These are phyloP conservation scores for Drosophila lacteicornis DNA, from an alignment of 1,140 invertebrate species.

Conservation along the genomic window DNA sequence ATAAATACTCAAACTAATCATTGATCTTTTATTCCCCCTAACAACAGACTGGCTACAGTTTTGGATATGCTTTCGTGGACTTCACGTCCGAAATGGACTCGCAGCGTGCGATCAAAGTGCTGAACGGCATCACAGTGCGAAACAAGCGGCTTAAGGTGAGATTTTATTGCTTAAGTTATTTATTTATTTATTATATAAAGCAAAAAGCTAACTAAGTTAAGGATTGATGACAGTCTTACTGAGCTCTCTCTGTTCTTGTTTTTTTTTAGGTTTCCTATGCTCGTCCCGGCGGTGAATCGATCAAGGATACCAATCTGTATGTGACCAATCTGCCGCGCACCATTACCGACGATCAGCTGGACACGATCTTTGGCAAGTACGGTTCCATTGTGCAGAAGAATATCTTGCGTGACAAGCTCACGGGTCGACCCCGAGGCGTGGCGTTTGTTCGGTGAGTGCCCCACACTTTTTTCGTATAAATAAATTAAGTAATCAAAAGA, in stretches of 20 bases:
- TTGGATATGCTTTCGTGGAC: constrained; percentile 98
- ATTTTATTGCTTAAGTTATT: neutral
- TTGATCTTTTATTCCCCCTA: constrained; percentile 52
- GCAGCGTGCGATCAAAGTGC: constrained; percentile 91
- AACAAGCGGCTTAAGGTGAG: constrained; percentile 92
- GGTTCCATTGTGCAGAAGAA: constrained; percentile 96
- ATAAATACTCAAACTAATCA: neutral
- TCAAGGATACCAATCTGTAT: constrained; percentile 98
- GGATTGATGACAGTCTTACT: no score
- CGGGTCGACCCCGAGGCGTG: constrained; percentile 93
- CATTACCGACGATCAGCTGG: constrained; percentile 92
- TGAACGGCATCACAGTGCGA: constrained; percentile 95
- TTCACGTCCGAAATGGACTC: constrained; percentile 94
- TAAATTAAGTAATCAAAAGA: neutral
- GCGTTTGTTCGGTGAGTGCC: constrained; percentile 94
- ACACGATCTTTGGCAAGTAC: constrained; percentile 93
- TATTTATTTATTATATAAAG: no score
- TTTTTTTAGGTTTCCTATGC: constrained; percentile 92
- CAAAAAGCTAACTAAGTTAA: no score
- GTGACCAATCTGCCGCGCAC: constrained; percentile 95
- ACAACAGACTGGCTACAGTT: constrained; percentile 95
- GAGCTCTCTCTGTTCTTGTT: neutral
- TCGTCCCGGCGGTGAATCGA: constrained; percentile 94
- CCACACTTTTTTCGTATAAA: neutral
- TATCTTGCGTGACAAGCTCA: constrained; percentile 94